These are phyloP conservation scores for Paedocypris sp. DNA, from an alignment of 2,113 vertebrate genomes.

Conservation along the genomic window DNA sequence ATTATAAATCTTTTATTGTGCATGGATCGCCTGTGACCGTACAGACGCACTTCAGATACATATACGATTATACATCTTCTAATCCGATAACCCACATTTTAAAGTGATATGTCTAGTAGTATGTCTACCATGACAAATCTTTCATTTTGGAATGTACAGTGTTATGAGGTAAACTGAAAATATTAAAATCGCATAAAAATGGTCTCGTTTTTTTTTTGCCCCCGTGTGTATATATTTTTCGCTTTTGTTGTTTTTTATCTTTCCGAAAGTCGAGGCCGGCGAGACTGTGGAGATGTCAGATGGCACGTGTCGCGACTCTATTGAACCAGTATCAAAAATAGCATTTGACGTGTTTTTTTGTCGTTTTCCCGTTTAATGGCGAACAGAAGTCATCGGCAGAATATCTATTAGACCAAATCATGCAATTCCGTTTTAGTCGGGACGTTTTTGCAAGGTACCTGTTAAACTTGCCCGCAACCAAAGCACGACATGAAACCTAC, in stretches of 20 bases:
- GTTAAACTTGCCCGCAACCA: constrained; percentile 46
- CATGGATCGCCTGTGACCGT: constrained; percentile 80
- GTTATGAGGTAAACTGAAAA: constrained; percentile 92
- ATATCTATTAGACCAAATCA: constrained; percentile 58
- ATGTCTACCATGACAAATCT: constrained; percentile 87
- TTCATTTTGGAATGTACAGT: constrained; percentile 97
- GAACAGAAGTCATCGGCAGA: constrained; percentile 70
- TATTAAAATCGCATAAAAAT: constrained; percentile 98
- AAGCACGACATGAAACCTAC: constrained; percentile 51
- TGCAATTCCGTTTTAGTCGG: constrained; percentile 50
- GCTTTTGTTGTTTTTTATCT: constrained; percentile 53
- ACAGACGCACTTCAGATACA: constrained; percentile 77
- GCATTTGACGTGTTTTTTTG: constrained; percentile 65
- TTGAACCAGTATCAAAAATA: constrained; percentile 84
- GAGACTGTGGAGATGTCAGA: constrained; percentile 66
- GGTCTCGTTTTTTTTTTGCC: constrained; percentile 65
- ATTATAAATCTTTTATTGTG: constrained; percentile 97
- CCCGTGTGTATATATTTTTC: constrained; percentile 66
- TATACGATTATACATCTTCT: constrained; percentile 79
- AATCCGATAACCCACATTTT: constrained; percentile 78
- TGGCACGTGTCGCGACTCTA: constrained; percentile 68
- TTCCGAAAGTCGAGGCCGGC: constrained; percentile 58
- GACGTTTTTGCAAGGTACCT: constrained; percentile 59
- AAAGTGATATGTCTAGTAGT: constrained; percentile 95
- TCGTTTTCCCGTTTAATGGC: constrained; percentile 64